phyloP scores from a whole-genome alignment of 2,113 vertebrate genomes.

The Tragelaphus imberbis region DNA sequence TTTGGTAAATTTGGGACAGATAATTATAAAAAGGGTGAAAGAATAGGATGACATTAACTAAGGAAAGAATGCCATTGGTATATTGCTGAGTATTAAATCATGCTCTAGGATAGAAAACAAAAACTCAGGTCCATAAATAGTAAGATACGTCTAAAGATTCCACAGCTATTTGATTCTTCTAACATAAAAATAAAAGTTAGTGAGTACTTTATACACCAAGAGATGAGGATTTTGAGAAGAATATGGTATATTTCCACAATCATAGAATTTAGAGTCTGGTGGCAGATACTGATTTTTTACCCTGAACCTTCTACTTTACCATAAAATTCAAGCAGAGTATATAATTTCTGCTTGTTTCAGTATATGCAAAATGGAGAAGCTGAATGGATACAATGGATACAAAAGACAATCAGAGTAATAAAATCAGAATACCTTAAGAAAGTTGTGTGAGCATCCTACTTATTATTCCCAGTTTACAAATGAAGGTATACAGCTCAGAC shows the following conservation, averaged over 20 bases:
- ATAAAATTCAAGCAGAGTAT: neutral
- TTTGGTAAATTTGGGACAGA: neutral
- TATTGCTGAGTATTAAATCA: neutral
- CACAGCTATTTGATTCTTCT: neutral
- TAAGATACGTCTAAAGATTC: neutral
- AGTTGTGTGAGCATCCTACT: neutral
- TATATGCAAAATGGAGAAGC: neutral
- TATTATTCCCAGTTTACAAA: neutral
- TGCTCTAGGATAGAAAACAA: neutral
- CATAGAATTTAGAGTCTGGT: neutral
- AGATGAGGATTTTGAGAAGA: neutral
- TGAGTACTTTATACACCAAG: neutral
- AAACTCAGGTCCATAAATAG: neutral
- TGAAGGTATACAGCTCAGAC: neutral
- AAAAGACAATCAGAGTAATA: neutral
- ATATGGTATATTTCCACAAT: neutral
- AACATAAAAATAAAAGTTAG: neutral
- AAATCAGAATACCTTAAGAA: neutral
- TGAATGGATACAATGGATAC: neutral
- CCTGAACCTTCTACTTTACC: neutral
- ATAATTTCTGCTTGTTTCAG: neutral
- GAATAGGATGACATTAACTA: neutral
- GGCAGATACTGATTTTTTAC: neutral
- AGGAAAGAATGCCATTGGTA: neutral
- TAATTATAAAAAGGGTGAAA: neutral